phyloP scores from a whole-genome alignment of 2,888 invertebrate genomes.

The Trissolcus japonicus region DNA sequence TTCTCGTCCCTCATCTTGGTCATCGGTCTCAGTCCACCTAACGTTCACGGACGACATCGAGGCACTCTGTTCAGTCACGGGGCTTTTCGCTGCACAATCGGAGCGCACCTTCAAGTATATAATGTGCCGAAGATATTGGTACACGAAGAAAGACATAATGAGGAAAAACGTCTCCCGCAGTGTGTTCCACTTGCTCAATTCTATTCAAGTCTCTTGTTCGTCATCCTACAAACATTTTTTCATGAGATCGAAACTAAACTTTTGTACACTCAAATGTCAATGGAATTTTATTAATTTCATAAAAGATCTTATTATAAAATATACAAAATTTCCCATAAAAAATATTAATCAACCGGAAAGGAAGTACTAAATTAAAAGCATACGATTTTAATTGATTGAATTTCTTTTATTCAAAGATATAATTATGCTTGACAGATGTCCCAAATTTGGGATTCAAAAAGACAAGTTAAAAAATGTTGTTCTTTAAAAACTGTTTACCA shows the following conservation, averaged over 20 bases:
- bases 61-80: slow-evolving; percentile 51
- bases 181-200: background rate
- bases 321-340: too few species aligned
- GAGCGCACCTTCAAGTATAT: slow-evolving; percentile 38
- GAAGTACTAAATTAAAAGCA: too few species aligned
- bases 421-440: too few species aligned
- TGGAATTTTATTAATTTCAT: too few species aligned
- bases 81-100: slow-evolving; percentile 53
- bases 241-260: too few species aligned
- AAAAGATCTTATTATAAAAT: too few species aligned
- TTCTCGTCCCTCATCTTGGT: slow-evolving; percentile 52
- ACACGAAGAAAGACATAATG: slow-evolving; percentile 15
- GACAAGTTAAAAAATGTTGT: background rate
- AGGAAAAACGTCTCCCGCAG: slow-evolving; percentile 19
- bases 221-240: too few species aligned
- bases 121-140: slow-evolving; percentile 44
- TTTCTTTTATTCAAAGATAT: too few species aligned
- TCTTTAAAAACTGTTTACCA: background rate
- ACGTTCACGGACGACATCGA: slow-evolving; percentile 57
- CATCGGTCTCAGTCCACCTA: slow-evolving; percentile 53
- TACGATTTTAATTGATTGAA: too few species aligned
- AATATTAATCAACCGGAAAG: too few species aligned
- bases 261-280: too few species aligned
- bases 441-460: background rate
- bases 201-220: too few species aligned